Percentiles rank a stretch among this genome's conserved stretches.
phyloP scores from a whole-genome alignment of 1,140 invertebrate species.

The Nymphalis io region DNA sequence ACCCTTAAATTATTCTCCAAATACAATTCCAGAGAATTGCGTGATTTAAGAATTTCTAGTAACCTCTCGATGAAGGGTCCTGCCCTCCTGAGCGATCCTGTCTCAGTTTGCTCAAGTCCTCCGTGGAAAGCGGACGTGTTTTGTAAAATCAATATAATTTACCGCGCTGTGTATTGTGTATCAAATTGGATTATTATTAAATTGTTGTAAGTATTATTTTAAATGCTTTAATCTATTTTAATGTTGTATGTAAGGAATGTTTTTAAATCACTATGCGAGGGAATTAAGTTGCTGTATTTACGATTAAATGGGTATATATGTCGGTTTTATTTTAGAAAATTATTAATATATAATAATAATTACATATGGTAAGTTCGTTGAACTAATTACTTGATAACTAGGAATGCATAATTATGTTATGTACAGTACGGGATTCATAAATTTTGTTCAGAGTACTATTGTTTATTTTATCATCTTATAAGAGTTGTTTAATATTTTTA shows the following conservation, averaged over 20 bases:
- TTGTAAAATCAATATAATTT: background rate
- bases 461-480: background rate
- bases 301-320: no score
- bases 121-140: slow-evolving; percentile 12
- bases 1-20: no score
- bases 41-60: background rate
- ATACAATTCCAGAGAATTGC: background rate
- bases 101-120: slow-evolving; percentile 16
- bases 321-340: no score
- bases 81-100: background rate
- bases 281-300: no score
- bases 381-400: no score
- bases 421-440: no score
- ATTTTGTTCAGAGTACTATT: no score
- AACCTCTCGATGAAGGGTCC: slow-evolving; percentile 2
- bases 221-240: background rate
- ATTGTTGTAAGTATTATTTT: slow-evolving; percentile 12
- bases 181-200: slow-evolving; percentile 18
- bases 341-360: no score
- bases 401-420: no score
- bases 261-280: no score
- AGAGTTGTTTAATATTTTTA: no score
- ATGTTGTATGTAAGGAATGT: background rate
- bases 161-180: slow-evolving; percentile 11
- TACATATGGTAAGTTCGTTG: no score